Conservation (phyloP, 2,797 vertebrate species). For the Manis crassicaudata region DNA sequence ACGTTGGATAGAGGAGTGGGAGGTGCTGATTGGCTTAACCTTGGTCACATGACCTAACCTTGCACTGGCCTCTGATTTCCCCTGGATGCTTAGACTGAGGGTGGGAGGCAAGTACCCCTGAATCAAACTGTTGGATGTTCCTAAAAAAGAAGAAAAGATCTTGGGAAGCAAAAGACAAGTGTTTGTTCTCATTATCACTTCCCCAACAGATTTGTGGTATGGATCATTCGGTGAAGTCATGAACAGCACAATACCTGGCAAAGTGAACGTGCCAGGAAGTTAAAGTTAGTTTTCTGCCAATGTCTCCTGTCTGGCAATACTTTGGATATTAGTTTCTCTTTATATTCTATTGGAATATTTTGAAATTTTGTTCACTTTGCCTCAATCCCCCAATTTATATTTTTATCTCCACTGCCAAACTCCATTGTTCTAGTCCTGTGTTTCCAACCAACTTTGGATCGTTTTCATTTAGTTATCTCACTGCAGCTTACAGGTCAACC, state of each 20-base stretch:
- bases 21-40: neutral
- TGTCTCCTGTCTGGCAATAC: neutral
- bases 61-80: fast-evolving
- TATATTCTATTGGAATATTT: neutral
- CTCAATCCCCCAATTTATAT: neutral
- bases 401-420: neutral
- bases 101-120: neutral
- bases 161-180: neutral
- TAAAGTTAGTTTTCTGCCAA: neutral
- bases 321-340: neutral
- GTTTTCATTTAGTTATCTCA: neutral
- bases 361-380: neutral
- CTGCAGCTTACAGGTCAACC: neutral
- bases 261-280: neutral
- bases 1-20: neutral
- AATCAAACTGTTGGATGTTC: neutral
- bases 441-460: neutral
- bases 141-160: neutral
- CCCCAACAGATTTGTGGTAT: neutral
- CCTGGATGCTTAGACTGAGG: no score
- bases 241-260: neutral
- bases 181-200: neutral
- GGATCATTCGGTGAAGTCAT: neutral
- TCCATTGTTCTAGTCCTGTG: neutral
- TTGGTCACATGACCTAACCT: neutral